Conservation (phyloP, 2,888 invertebrate species). For the Ectemnius continuus region DNA sequence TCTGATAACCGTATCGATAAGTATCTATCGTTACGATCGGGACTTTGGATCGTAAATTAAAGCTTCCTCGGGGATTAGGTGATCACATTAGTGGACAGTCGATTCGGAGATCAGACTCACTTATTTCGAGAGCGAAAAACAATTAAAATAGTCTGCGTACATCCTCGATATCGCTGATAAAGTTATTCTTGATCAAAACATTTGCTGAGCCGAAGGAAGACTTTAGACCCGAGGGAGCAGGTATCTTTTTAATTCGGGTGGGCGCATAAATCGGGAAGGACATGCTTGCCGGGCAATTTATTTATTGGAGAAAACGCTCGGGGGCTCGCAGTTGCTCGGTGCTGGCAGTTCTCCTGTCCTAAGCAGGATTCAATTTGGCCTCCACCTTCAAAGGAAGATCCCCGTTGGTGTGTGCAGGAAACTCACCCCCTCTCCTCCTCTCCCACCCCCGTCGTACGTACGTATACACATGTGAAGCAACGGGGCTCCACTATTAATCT, state of each 20-base stretch:
- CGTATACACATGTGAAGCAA: background rate
- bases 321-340: slow-evolving; percentile 52
- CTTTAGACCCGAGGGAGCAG: background rate
- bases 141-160: too few relatives aligned
- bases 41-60: slow-evolving; percentile 7
- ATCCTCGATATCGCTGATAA: too few relatives aligned
- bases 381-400: slow-evolving; percentile 78
- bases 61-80: background rate
- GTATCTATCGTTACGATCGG: background rate
- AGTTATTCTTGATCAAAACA: too few relatives aligned
- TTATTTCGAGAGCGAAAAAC: background rate
- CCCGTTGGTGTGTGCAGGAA: slow-evolving; percentile 64
- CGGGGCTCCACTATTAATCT: slow-evolving; percentile 76
- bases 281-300: slow-evolving; percentile 66
- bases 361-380: slow-evolving; percentile 78
- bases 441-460: background rate
- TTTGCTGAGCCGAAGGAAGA: too few relatives aligned
- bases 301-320: slow-evolving; percentile 71
- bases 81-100: background rate
- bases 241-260: slow-evolving; percentile 48
- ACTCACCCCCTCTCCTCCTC: background rate
- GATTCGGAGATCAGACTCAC: background rate
- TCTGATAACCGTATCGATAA: background rate
- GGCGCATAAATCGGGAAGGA: slow-evolving; percentile 42
- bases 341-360: slow-evolving; percentile 69